Conservation (phyloP, 2,113 vertebrate genomes). For the Oryzias javanicus region DNA sequence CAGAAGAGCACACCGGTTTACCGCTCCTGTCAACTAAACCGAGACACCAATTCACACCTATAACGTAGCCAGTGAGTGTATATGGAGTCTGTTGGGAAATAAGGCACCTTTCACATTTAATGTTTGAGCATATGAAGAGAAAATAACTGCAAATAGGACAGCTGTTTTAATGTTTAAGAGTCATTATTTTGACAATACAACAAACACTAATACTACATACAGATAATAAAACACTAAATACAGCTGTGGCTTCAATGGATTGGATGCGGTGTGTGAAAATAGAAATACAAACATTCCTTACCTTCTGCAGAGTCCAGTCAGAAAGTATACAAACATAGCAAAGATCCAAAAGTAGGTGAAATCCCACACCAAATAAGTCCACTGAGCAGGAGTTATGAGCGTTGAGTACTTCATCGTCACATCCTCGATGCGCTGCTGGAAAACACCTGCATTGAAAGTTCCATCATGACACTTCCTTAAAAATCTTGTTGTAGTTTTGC, state of each 20-base stretch:
- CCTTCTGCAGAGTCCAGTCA: slow-evolving; percentile 65
- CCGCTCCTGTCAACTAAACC: too few relatives aligned
- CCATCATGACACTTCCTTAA: too few relatives aligned
- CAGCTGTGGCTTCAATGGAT: slow-evolving; percentile 5
- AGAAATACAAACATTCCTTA: slow-evolving; percentile 23
- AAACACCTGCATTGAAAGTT: slow-evolving; percentile 45
- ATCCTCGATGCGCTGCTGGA: slow-evolving; percentile 57
- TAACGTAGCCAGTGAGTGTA: too few relatives aligned
- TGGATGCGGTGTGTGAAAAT: slow-evolving; percentile 2
- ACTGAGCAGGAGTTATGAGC: slow-evolving; percentile 57
- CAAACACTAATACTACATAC: too few relatives aligned
- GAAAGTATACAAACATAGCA: slow-evolving; percentile 58
- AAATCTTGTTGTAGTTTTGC: too few relatives aligned
- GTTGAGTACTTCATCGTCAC: slow-evolving; percentile 55
- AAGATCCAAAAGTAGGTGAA: slow-evolving; percentile 60
- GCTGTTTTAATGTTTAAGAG: slow-evolving; percentile 28
- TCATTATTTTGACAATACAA: slow-evolving; percentile 29
- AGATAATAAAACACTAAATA: slow-evolving; percentile 14
- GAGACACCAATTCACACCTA: too few relatives aligned
- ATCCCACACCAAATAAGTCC: slow-evolving; percentile 68
- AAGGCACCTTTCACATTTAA: slow-evolving; percentile 20
- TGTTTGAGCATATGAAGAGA: slow-evolving; percentile 35
- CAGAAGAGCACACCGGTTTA: too few relatives aligned
- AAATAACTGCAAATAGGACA: slow-evolving; percentile 21
- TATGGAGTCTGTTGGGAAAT: slow-evolving; percentile 22